Evolutionary conservation across 2,113 vertebrate genomes (phyloP), one percentile per base, ranked within the genome.

Genomic region (Aphelocoma coerulescens): DNA sequence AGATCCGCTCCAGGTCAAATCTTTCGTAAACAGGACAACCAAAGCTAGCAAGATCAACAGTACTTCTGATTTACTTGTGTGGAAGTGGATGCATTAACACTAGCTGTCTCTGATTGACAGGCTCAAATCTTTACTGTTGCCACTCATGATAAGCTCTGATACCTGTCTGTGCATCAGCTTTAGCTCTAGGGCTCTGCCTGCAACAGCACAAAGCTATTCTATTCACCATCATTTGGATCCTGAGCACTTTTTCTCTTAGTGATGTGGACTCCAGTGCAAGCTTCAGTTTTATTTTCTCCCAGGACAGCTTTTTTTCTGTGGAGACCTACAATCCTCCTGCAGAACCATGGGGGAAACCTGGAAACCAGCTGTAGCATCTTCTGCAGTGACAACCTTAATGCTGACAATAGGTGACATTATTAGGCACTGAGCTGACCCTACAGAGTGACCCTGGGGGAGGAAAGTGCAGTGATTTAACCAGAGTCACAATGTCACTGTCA

Each of bases 221-320:
- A 4, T 33, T 69, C n/a, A 16, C 13, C 8, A 9, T 14, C 20
- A 63, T 55, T 59, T 82, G 73, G 43, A 59, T 33, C 18, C 12
- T 73, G 20, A 43, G 7, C 12, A 32, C 30, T 49, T 55, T 72
- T 69, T 43, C 20, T 76, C 49, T 94, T 73, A 76, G 20, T 33
- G 21, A 72, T 3, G 0, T 20, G 33, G 17, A 59, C 33, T 52
- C 12, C 4, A 48, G 33, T 0, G 0, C 17, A 88, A 59, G 11
- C 15, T 69, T 84, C 26, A 13, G 16, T 49, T 81, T 75, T 78
- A 15, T 51, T 55, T 67, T 43, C 20, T 80, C 28, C 17, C 23
- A 72, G 35, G 26, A 54, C 18, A 74, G 8, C 12, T 48, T 52
- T 67, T 67, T 75, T 80, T 30, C 57, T 72, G 27, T 48, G 18